Base-by-base conservation (phyloP, 2,113 vertebrate species). In the Chlamydotis undulata region DNA sequence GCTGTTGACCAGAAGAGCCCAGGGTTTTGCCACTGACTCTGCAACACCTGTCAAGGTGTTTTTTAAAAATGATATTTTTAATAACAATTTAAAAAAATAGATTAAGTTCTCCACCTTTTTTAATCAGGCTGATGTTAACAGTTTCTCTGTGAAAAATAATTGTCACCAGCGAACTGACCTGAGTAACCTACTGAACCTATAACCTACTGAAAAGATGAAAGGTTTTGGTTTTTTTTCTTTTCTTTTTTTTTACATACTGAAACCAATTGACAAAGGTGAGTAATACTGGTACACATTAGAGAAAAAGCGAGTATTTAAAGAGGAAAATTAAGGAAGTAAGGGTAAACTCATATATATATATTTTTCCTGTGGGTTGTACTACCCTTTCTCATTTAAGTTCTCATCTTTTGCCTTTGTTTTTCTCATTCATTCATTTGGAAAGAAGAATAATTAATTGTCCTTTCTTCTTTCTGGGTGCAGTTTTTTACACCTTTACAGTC, bases 361-460 rank as follows among this genome's bases (percentile, higher is more conserved):
- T 45, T 67, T 35, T 8, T 21, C 2, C 1, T 22, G 13, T 3
- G 1, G 11, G 14, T 26, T 79, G 10, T 31, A 18, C 33, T 37
- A 33, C 7, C 15, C 10, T 56, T 45, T 56, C 39, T 37, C 35
- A 52, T 21, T 8, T 60, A 76, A 77, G 6, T 18, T 89, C 29
- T 22, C 8, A 43, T 3, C 18, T 64, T n/a, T 10, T 55, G 3
- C 9, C 16, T 41, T 47, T 79, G 5, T 21, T 50, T 61, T 53
- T 5, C 9, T 49, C 22, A 43, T 76, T 75, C 25, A 53, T 19
- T 53, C 5, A 12, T 57, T 83, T 69, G 39, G 7, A 29, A 76
- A 76, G 12, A 10, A 63, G 14, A 83, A 59, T 21, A 57, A 56
- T 53, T 52, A 39, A 13, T 33, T 39, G 8, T 33, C 14, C 14